These are phyloP conservation scores for Dryobates pubescens DNA, from an alignment of 2,797 vertebrate species.

Conservation along the genomic window DNA sequence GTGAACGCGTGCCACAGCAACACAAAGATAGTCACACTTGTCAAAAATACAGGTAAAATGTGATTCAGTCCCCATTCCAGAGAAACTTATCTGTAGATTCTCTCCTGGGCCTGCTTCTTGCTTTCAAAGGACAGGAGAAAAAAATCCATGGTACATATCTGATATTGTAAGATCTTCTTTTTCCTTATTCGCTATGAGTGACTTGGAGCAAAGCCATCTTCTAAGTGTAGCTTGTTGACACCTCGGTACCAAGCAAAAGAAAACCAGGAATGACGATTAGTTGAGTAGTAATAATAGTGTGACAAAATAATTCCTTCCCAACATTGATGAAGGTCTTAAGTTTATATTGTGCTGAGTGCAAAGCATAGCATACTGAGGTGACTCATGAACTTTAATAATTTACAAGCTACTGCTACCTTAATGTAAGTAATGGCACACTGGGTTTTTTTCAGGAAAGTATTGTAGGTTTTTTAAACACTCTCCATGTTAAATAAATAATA, in stretches of 20 bases:
- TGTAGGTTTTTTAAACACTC: conserved; percentile 3
- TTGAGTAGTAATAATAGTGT: background rate
- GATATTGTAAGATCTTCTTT: background rate
- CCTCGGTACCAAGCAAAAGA: background rate
- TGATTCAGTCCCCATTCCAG: background rate
- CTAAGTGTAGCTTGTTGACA: background rate
- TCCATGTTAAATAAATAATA: background rate
- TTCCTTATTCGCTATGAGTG: background rate
- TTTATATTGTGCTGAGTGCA: background rate
- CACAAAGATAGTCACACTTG: background rate
- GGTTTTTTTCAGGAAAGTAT: background rate
- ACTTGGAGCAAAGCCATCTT: background rate
- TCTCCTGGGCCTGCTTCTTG: background rate
- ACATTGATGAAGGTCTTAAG: background rate
- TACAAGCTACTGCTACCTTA: background rate
- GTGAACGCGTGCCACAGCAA: background rate
- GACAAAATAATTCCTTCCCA: background rate
- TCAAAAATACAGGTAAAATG: background rate
- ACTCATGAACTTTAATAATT: background rate
- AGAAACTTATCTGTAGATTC: background rate
- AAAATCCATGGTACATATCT: background rate
- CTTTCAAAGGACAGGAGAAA: background rate
- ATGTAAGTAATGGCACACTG: background rate
- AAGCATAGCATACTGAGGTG: background rate
- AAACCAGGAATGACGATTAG: background rate